Conservation (phyloP, 2,888 invertebrate genomes). For the Arctia plantaginis region DNA sequence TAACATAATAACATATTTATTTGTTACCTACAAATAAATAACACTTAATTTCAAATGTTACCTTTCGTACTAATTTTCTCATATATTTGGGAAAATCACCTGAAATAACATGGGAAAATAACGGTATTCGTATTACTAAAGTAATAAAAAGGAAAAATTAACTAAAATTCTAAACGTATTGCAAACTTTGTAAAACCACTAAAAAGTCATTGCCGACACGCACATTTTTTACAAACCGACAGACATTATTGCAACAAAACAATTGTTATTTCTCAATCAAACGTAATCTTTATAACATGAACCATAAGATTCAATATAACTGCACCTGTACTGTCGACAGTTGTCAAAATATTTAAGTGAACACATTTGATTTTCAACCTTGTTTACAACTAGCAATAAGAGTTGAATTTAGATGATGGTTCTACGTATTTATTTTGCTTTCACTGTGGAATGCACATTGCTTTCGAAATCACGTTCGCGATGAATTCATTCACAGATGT, state of each 20-base stretch:
- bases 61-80: too few species aligned
- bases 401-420: conserved; percentile 10
- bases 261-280: conserved; percentile 32
- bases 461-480: conserved; percentile 58
- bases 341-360: conserved; percentile 24
- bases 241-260: conserved; percentile 21
- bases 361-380: conserved; percentile 33
- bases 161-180: too few species aligned
- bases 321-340: conserved; percentile 32
- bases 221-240: conserved; percentile 31
- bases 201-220: conserved; percentile 40
- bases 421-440: conserved; percentile 62
- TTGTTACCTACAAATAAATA: too few species aligned
- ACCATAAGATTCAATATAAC: conserved; percentile 45
- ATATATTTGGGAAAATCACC: too few species aligned
- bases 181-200: conserved; percentile 9
- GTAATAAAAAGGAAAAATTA: too few species aligned
- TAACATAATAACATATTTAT: too few species aligned
- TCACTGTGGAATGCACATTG: conserved; percentile 62
- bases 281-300: conserved; percentile 44
- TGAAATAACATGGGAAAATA: too few species aligned
- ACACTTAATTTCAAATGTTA: too few species aligned
- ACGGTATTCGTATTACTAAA: too few species aligned
- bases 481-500: conserved; percentile 55
- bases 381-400: conserved; percentile 17